A percentile compares a stretch with the other conserved stretches of the same genome.
Conservation (phyloP, 37 sponge, comb jelly and placozoan genomes). For the Chondrosia reniformis region DNA sequence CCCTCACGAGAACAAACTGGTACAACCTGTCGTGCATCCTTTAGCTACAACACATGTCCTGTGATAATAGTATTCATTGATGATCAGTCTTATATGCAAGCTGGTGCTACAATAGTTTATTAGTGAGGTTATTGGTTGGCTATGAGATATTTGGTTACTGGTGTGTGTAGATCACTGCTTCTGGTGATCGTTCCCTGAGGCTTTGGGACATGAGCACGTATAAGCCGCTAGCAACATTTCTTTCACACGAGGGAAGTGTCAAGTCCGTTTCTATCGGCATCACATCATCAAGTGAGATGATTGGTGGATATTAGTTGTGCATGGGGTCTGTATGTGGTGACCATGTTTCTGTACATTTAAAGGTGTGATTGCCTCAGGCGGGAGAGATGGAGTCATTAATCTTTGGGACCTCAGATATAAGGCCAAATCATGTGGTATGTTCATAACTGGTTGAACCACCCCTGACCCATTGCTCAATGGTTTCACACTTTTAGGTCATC, state of each 20-base stretch:
- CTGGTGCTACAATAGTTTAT: no score
- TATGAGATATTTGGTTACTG: not conserved
- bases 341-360: not conserved
- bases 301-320: not conserved
- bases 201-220: conserved; percentile 60
- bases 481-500: not conserved
- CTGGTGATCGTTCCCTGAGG: conserved; percentile 45
- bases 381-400: conserved; percentile 59
- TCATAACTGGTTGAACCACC: not conserved
- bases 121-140: no score
- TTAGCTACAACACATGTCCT: no score
- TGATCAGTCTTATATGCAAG: no score
- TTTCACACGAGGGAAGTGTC: conserved; percentile 50
- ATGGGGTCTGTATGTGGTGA: not conserved
- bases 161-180: conserved; percentile 50
- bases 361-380: conserved; percentile 74
- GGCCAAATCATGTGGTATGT: conserved; percentile 15
- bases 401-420: conserved; percentile 70
- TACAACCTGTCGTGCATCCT: no score
- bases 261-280: conserved; percentile 50
- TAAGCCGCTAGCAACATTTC: not conserved
- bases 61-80: no score
- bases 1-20: conserved; percentile 34
- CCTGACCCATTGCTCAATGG: not conserved
- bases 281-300: conserved; percentile 42